phyloP scores from a whole-genome alignment of 2,797 vertebrate genomes.

The Acipenser ruthenus region DNA sequence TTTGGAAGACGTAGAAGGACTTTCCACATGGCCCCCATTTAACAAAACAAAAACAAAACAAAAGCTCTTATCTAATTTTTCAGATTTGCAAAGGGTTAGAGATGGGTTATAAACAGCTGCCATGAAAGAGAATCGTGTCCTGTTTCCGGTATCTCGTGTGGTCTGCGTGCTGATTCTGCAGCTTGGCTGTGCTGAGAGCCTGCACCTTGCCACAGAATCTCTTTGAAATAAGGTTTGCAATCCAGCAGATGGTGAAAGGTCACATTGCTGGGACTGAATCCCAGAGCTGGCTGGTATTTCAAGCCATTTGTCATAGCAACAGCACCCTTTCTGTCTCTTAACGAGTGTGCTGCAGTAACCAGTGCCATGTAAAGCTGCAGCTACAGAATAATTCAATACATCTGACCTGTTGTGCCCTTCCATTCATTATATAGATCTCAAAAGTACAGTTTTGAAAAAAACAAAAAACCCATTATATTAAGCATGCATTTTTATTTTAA shows the following conservation, averaged over 20 bases:
- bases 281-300: conserved; percentile 43
- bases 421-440: too few relatives aligned
- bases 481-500: too few relatives aligned
- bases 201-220: not conserved
- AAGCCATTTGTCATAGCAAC: conserved; percentile 2
- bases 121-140: not conserved
- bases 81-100: too few relatives aligned
- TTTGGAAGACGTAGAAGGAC: too few relatives aligned
- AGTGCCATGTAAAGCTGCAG: too few relatives aligned
- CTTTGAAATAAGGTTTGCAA: conserved; percentile 5
- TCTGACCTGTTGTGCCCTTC: too few relatives aligned
- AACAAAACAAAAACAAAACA: too few relatives aligned
- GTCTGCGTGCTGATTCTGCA: not conserved
- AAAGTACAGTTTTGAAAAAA: too few relatives aligned
- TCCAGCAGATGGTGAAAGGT: conserved; percentile 44
- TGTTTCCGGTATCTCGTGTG: not conserved
- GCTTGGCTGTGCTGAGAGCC: not conserved
- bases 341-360: not conserved
- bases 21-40: too few relatives aligned
- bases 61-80: too few relatives aligned
- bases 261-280: conserved; percentile 27
- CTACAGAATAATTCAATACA: too few relatives aligned
- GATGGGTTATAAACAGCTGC: not conserved
- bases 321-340: not conserved
- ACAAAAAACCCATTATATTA: too few relatives aligned